Evolutionary conservation across 1,140 invertebrate genomes (phyloP).

Genomic region (Oryctes rhinoceros): DNA sequence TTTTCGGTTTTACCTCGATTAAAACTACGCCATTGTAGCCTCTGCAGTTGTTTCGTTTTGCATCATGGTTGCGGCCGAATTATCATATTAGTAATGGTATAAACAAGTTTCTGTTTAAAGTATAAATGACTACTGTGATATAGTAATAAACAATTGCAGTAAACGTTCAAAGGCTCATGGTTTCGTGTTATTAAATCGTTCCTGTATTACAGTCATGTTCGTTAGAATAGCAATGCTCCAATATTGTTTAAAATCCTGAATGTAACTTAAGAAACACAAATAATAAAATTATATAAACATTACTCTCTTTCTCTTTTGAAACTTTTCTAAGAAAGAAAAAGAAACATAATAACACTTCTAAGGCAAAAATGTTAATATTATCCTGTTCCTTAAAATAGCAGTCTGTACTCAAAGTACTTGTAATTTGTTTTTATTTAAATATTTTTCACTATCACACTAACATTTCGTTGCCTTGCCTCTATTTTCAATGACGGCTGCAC

Average conservation of each 20-base stretch:
- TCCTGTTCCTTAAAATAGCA: conserved; percentile 2
- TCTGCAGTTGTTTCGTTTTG: no score
- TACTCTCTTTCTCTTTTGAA: background rate
- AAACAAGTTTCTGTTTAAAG: no score
- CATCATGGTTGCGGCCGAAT: no score
- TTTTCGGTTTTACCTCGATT: no score
- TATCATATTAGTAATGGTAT: no score
- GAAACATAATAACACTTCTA: no score
- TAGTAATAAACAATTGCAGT: no score
- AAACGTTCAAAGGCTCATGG: no score
- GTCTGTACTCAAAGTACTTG: background rate
- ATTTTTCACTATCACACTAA: conserved; percentile 15
- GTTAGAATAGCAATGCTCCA: background rate
- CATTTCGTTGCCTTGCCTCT: conserved; percentile 18
- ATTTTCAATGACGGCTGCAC: conserved; percentile 19
- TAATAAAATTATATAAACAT: conserved; percentile 12
- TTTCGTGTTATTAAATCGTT: no score
- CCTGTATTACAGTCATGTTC: no score
- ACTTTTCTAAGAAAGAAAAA: background rate
- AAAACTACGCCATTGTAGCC: no score
- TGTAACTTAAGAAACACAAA: background rate
- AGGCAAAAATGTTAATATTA: background rate
- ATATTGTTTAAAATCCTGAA: background rate
- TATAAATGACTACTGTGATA: no score
- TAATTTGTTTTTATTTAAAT: conserved; percentile 21